These are phyloP conservation scores for Connochaetes taurinus DNA, from an alignment of 2,113 vertebrate genomes.

Conservation along the genomic window DNA sequence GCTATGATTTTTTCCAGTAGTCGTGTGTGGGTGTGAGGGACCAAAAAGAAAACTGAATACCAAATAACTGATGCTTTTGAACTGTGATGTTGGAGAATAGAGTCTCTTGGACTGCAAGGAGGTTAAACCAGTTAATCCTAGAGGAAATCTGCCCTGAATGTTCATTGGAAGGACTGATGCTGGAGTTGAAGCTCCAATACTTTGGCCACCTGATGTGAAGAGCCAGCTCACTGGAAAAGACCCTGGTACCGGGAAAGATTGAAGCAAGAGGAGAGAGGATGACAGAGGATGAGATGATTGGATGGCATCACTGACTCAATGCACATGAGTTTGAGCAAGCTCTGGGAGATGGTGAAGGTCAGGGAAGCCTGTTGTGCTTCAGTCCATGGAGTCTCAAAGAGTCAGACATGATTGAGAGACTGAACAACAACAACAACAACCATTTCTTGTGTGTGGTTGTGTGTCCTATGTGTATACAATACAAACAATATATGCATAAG, in stretches of 20 bases:
- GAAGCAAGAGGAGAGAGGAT: background rate
- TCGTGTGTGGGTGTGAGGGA: background rate
- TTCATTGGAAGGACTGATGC: background rate
- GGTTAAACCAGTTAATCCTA: background rate
- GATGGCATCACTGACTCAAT: background rate
- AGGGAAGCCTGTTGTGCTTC: background rate
- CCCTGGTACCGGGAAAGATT: background rate
- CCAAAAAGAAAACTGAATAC: background rate
- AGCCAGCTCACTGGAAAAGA: background rate
- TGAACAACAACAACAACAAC: background rate
- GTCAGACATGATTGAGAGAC: background rate
- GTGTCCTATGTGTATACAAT: background rate
- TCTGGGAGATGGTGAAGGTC: background rate
- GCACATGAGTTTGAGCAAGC: background rate
- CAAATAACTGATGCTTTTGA: background rate
- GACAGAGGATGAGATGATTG: background rate
- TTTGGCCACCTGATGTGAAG: background rate
- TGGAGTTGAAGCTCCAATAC: background rate
- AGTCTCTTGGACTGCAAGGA: background rate
- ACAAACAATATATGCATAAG: background rate
- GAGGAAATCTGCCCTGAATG: background rate
- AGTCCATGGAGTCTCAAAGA: background rate
- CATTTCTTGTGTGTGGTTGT: background rate
- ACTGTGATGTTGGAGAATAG: background rate
- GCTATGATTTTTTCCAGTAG: background rate